Evolutionary conservation across 2,113 vertebrate genomes (phyloP).

Genomic region (Syngnathus floridae): DNA sequence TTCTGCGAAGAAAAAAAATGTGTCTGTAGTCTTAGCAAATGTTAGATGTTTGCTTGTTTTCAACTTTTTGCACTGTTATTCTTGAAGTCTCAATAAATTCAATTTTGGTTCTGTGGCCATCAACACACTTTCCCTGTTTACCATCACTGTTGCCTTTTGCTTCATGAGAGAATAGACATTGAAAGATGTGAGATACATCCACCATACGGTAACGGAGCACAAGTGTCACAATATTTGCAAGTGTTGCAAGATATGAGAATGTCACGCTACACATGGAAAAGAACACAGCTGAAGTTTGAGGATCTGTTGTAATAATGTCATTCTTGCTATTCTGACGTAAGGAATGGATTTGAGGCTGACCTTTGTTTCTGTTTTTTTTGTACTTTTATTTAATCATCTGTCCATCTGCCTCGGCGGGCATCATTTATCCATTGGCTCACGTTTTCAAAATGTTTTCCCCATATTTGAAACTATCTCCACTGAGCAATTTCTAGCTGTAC

Average conservation of each 20-base stretch:
- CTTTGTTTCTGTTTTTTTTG: background rate
- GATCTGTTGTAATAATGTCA: background rate
- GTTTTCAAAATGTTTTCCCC: background rate
- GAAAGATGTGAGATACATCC: background rate
- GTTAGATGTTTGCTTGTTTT: background rate
- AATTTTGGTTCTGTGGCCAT: background rate
- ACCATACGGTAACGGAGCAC: background rate
- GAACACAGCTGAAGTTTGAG: background rate
- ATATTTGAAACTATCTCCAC: background rate
- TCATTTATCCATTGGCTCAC: background rate
- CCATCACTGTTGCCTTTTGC: background rate
- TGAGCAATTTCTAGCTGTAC: background rate
- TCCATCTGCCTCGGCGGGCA: background rate
- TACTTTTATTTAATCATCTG: background rate
- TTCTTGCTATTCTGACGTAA: background rate
- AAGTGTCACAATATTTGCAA: background rate
- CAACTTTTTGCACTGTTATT: background rate
- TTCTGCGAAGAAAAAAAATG: background rate
- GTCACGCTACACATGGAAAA: background rate
- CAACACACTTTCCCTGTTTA: background rate
- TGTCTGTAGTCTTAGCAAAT: background rate
- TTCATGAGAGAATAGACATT: no score
- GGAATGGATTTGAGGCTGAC: background rate
- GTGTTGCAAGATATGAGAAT: background rate
- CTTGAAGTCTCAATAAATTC: background rate